Base-by-base conservation (phyloP, 2,888 invertebrate species). In the Pandemis heparana region DNA sequence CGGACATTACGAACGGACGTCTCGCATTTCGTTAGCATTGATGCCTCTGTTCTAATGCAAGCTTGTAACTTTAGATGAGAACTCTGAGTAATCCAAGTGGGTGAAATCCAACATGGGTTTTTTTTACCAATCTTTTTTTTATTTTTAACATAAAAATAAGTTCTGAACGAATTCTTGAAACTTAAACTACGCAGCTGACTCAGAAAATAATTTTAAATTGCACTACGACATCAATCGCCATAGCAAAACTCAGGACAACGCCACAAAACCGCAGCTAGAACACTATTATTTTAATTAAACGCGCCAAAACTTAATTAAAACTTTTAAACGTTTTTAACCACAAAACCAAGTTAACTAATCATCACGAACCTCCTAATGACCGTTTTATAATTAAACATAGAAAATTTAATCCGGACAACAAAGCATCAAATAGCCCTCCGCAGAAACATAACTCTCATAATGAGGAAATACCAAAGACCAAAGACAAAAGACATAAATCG, bases 401-500 rank as follows among this genome's bases (percentile, higher is more conserved):
- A 62, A 38, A 68, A 59, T 73, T 18, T 68, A 68, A 67, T 56
- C 16, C 46, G 0, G 23, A 59, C 39, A 68, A 68, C 56, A 63
- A 56, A 63, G 63, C 63, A 23, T 51, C 38, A 18, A 53, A 51
- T 39, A 56, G 56, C 53, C 59, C 39, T 41, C 64, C 43, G 60
- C 63, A 65, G 64, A 69, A 63, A 64, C 69, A 56, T 38, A 65
- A 65, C 59, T 59, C 41, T 46, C 60, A 65, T 74, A 74, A 74
- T 70, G 65, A 74, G 70, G 39, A 68, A 72, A 73, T 68, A 60
- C 64, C 65, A 16, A 61, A 67, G 62, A 60, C 64, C 65, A 16
- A 61, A 67, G 62, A 70, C 74, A 70, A 70, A 74, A 41, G 69
- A 70, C 70, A 74, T 74, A 53, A 74, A 74, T 74, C 74, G 64